phyloP scores from a whole-genome alignment of 2,113 vertebrate species.

The Brachirus orientalis region DNA sequence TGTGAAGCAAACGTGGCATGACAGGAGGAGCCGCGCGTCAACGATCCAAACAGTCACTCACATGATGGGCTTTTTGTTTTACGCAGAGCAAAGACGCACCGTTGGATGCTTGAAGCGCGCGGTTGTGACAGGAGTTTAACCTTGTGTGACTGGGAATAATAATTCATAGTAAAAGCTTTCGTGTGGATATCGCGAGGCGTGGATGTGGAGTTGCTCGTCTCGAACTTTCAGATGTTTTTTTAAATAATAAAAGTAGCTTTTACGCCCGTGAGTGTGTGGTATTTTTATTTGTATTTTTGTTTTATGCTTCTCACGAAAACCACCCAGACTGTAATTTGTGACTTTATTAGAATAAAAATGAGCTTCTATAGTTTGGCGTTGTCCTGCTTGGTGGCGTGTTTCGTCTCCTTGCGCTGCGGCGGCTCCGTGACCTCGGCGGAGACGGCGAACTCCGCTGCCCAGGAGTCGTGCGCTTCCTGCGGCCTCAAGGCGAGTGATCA shows the following conservation, averaged over 20 bases:
- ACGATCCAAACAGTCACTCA: slow-evolving; percentile 22
- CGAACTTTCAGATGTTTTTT: slow-evolving; percentile 18
- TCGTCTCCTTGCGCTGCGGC: slow-evolving; percentile 67
- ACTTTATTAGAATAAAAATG: slow-evolving; percentile 61
- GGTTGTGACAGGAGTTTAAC: slow-evolving; percentile 26
- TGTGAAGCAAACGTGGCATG: slow-evolving; percentile 27
- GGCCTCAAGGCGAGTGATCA: slow-evolving; percentile 88
- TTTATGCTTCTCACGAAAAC: background rate
- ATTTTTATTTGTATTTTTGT: too few relatives aligned
- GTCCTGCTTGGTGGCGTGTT: slow-evolving; percentile 67
- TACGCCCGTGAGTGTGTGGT: background rate
- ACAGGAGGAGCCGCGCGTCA: slow-evolving; percentile 36
- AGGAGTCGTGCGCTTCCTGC: slow-evolving; percentile 92
- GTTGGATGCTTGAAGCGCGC: slow-evolving; percentile 41
- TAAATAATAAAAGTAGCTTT: slow-evolving; percentile 25
- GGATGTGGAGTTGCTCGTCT: slow-evolving; percentile 28
- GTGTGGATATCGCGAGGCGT: slow-evolving; percentile 35
- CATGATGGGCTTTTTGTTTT: slow-evolving; percentile 46
- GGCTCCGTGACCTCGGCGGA: slow-evolving; percentile 71
- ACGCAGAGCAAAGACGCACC: slow-evolving; percentile 22
- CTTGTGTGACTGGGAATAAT: slow-evolving; percentile 33
- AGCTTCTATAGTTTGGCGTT: slow-evolving; percentile 46
- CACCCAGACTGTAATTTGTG: slow-evolving; percentile 10
- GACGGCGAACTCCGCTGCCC: slow-evolving; percentile 70
- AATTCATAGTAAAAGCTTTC: background rate